Evolutionary conservation across 2,888 invertebrate genomes (phyloP), one percentile per base, ranked within the genome.

Genomic region (Trichogramma evanescens): DNA sequence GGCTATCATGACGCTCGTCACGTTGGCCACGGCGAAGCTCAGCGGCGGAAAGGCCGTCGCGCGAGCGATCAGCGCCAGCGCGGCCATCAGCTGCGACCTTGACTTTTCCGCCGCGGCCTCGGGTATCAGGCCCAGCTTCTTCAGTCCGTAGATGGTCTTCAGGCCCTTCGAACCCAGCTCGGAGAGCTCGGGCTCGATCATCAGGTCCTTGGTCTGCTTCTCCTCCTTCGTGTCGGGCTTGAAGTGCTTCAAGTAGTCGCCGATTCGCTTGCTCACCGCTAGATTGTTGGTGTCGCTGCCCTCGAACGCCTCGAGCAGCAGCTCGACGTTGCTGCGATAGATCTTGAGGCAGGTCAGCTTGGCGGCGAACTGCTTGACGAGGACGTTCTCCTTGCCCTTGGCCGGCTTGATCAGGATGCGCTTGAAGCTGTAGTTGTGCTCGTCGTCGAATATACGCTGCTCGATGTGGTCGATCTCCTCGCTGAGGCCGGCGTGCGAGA

Each of bases 191-290:
- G 54, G 44, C 8, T 64, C 64, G 3, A 59, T 57, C n/a, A 62
- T 59, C 1, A 64, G 43, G 4, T 61, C 57, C n/a, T 51, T 64
- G 4, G 61, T 64, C 7, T 64, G 64, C 13, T 58, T 64, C 13
- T 58, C 62, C 41, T 64, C 64, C 13, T 62, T 64, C 4, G 64
- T 64, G 6, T 64, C 64, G 1, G 64, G 59, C 5, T 13, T 41
- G 44, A 64, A 64, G 7, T 59, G 51, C n/a, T 62, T 64, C 43
- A 64, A 50, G 39, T 64, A 64, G 53, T 64, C 64, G 2, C 61
- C 44, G 4, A 64, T 55, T n/a, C 62, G 46, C 5, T 52, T 59
- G n/a, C 42, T 48, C 5, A 64, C 46, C 2, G 46, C 49, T 4
- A 64, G 41, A 9, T 42, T 61, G 3, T 57, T 46, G 7, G 56